These are phyloP conservation scores for Aphelocoma californica DNA, from an alignment of 2,797 vertebrate genomes.

Conservation along the genomic window DNA sequence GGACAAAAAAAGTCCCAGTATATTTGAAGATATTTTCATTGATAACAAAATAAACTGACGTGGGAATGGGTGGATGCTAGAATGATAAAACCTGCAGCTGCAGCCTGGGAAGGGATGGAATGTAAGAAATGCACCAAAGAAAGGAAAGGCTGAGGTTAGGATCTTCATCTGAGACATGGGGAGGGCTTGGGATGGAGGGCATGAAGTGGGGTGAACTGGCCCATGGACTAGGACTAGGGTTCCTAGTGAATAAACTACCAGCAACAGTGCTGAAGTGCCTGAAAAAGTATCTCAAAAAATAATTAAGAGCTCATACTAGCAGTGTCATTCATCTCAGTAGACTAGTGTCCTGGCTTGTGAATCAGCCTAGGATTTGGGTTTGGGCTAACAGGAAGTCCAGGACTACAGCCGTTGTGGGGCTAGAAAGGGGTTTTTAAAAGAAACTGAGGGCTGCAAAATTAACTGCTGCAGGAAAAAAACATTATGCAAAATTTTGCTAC, in stretches of 20 bases:
- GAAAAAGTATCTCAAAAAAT: background rate
- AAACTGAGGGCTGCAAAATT: background rate
- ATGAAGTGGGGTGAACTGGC: background rate
- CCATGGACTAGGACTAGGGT: background rate
- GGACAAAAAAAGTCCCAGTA: background rate
- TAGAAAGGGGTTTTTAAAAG: background rate
- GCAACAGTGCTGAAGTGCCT: background rate
- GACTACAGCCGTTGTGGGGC: background rate
- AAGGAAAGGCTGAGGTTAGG: background rate
- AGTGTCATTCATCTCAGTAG: background rate
- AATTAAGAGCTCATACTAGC: background rate
- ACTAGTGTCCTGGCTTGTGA: background rate
- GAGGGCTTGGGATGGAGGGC: background rate
- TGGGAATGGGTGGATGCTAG: background rate
- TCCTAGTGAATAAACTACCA: background rate
- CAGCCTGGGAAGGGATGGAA: background rate
- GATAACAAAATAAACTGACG: background rate
- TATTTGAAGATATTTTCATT: background rate
- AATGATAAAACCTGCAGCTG: background rate
- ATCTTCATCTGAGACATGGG: background rate
- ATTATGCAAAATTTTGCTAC: background rate
- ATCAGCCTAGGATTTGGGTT: background rate
- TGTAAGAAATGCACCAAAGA: background rate
- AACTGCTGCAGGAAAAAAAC: background rate
- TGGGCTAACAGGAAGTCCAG: background rate